A percentile compares a stretch with the other conserved stretches of the same genome.
Conservation (phyloP, 2,888 invertebrate species). For the Andrena marginata region DNA sequence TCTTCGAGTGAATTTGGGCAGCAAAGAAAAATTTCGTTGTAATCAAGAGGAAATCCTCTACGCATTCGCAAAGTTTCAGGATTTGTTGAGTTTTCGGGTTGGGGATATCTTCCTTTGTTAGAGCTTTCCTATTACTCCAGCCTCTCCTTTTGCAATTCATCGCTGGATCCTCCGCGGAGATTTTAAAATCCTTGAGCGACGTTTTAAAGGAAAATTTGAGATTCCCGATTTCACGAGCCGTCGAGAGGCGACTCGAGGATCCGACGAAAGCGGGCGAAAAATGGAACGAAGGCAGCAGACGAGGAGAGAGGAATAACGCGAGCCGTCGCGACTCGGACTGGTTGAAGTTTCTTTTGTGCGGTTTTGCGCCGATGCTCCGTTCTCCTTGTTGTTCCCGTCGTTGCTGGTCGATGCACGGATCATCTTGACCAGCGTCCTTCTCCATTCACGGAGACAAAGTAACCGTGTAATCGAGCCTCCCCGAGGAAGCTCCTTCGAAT, state of each 20-base stretch:
- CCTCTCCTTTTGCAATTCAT: too few relatives aligned
- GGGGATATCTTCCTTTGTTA: too few relatives aligned
- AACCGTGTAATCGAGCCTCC: constrained; percentile 81
- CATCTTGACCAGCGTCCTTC: constrained; percentile 47
- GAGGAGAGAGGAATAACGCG: constrained; percentile 32
- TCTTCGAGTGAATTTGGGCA: too few relatives aligned
- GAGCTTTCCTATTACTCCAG: too few relatives aligned
- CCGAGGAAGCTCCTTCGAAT: constrained; percentile 51
- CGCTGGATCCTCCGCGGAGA: too few relatives aligned
- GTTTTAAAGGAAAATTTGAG: not conserved
- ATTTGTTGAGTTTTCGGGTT: too few relatives aligned
- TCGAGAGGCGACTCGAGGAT: not conserved
- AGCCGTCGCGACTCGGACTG: constrained; percentile 40
- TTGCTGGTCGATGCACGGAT: constrained; percentile 56
- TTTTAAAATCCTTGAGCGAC: too few relatives aligned
- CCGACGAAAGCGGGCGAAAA: constrained; percentile 3
- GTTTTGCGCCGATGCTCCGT: constrained; percentile 58
- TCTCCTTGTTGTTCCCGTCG: constrained; percentile 45
- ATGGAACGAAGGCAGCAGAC: constrained; percentile 9
- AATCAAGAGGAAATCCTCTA: too few relatives aligned
- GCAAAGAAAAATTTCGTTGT: too few relatives aligned
- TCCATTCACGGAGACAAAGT: constrained; percentile 79
- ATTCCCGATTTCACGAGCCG: not conserved
- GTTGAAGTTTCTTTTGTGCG: constrained; percentile 66
- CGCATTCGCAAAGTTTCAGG: too few relatives aligned